Evolutionary conservation across 2,797 vertebrate genomes (phyloP), one percentile per base, ranked within the genome.

Genomic region (Craterocephalus amniculus): DNA sequence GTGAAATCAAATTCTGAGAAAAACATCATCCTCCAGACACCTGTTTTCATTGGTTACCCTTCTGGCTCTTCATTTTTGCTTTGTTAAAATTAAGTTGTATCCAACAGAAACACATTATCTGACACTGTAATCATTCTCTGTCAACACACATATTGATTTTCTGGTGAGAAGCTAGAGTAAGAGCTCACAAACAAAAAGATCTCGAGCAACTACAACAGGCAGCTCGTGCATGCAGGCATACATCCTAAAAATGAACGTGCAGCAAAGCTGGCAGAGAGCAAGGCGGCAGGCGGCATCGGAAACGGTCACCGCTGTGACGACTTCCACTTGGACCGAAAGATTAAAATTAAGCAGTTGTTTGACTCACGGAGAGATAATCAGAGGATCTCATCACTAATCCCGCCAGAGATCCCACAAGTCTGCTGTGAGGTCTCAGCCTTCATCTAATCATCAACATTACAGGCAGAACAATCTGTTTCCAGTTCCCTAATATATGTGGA

Each of bases 361-460:
- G 52, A 62, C 34, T 27, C 52, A 36, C 29, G 64, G 36, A 34
- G n/a, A 57, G 55, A 62, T 73, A 48, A 72, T 77, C 52, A 36
- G 48, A 61, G 59, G 64, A 78, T 61, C 71, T 77, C 45, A 9
- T 76, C 59, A 24, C 52, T 83, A 74, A 86, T 87, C 64, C 78
- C 57, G 72, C 40, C 6, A 0, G 52, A 74, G 58, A 79, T 69
- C 67, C 68, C 54, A 43, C 55, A 58, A 72, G 66, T 77, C 63
- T 31, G 16, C 67, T 78, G 54, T 57, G 54, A 71, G 63, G 40
- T 59, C 59, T 63, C 40, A 58, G 66, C 40, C 18, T 84, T 84
- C 26, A 55, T 77, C 27, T 67, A 63, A 57, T 70, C 48, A 59
- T 43, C 73, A 38, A 55, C 26, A 20, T 70, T 20, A 54, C 45